Percentiles rank a stretch among this genome's conserved stretches.
phyloP scores from a whole-genome alignment of 2,888 invertebrate species.

The Branchipolynoe longqiensis region DNA sequence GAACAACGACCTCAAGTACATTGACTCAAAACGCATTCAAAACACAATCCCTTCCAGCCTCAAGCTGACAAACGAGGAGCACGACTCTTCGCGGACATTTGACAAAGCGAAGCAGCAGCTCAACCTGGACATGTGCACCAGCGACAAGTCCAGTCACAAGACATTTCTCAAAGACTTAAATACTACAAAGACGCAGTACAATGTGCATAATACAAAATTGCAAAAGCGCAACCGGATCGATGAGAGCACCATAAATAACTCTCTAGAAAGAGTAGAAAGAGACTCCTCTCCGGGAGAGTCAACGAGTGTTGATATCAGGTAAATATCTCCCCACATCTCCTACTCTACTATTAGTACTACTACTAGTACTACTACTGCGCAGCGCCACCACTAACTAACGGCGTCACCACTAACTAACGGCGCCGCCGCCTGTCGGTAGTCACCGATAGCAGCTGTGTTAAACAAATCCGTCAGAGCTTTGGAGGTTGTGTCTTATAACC shows the following conservation, averaged over 20 bases:
- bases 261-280: constrained; percentile 46
- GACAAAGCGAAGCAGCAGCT: constrained; percentile 47
- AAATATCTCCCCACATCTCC: constrained; percentile 2
- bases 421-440: too few relatives aligned
- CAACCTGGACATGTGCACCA: constrained; percentile 48
- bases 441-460: too few relatives aligned
- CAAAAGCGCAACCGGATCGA: constrained; percentile 11
- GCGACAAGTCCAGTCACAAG: constrained; percentile 50
- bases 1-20: constrained; percentile 76
- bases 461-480: too few relatives aligned
- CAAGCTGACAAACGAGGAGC: constrained; percentile 55
- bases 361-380: too few relatives aligned
- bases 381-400: too few relatives aligned
- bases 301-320: constrained; percentile 50
- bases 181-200: constrained; percentile 7
- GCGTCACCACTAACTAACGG: too few relatives aligned
- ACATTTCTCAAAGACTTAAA: constrained; percentile 45
- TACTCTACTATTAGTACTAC: too few relatives aligned
- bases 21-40: constrained; percentile 43
- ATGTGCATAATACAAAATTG: constrained; percentile 25
- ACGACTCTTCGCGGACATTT: constrained; percentile 43
- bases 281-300: constrained; percentile 2
- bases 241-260: constrained; percentile 28
- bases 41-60: constrained; percentile 51
- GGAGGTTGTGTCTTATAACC: too few relatives aligned